phyloP scores from a whole-genome alignment of 2,113 vertebrate genomes.

The Stigmatopora argus region DNA sequence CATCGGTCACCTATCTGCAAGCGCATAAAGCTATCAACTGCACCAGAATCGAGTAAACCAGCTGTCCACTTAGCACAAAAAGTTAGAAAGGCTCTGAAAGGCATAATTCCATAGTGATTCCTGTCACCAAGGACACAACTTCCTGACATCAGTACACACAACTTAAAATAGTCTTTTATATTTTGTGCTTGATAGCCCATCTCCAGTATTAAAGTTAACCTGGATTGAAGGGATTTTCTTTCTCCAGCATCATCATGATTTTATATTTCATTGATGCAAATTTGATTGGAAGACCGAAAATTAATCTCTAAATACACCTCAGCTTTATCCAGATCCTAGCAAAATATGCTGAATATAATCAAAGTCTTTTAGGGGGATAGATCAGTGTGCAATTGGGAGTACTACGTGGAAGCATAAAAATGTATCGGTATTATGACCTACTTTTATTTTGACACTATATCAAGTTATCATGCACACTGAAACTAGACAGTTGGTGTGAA shows the following conservation, averaged over 20 bases:
- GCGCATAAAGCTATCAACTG: no score
- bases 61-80: no score
- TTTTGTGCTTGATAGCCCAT: background rate
- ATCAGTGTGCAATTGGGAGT: conserved; percentile 38
- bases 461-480: conserved; percentile 13
- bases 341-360: conserved; percentile 30
- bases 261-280: background rate
- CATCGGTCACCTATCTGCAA: no score
- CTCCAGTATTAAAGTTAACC: background rate
- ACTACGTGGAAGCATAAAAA: conserved; percentile 44
- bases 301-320: background rate
- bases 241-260: background rate
- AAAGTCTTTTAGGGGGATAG: conserved; percentile 1
- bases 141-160: background rate
- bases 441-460: conserved; percentile 33
- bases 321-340: background rate
- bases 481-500: conserved; percentile 3
- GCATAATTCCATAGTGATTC: no score
- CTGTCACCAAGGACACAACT: no score
- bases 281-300: background rate
- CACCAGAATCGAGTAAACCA: no score
- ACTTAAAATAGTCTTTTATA: background rate
- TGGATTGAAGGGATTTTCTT: background rate
- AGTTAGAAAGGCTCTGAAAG: no score
- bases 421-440: conserved; percentile 51